These are phyloP conservation scores for Poecilus cupreus DNA, from an alignment of 2,888 invertebrate genomes.

Conservation along the genomic window DNA sequence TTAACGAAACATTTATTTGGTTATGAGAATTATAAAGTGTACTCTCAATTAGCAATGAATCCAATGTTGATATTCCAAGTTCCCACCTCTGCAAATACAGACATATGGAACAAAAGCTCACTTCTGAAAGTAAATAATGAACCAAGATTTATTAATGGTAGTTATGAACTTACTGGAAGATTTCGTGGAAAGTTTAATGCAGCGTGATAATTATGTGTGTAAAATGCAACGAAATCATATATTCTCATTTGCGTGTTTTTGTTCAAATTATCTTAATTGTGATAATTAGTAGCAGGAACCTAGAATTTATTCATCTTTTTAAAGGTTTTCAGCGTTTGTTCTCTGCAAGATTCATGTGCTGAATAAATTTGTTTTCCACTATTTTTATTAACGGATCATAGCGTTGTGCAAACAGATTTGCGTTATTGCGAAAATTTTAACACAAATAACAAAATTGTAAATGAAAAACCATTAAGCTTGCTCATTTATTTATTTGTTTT, in stretches of 20 bases:
- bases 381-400: too few species aligned
- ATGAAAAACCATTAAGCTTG: too few species aligned
- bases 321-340: too few species aligned
- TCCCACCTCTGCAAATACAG: conserved; percentile 30
- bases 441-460: too few species aligned
- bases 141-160: conserved; percentile 23
- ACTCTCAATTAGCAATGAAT: conserved; percentile 11
- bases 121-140: conserved; percentile 33
- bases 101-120: not conserved
- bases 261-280: conserved; percentile 30
- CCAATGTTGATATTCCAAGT: conserved; percentile 18
- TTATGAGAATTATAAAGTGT: not conserved
- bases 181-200: conserved; percentile 32
- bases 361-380: too few species aligned
- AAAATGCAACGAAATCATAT: conserved; percentile 32
- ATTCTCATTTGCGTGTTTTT: conserved; percentile 40
- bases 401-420: too few species aligned
- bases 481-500: too few species aligned
- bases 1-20: not conserved
- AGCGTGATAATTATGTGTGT: conserved; percentile 32
- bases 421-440: too few species aligned
- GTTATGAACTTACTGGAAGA: conserved; percentile 18
- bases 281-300: not conserved
- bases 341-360: too few species aligned
- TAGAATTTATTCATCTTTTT: not conserved